A percentile compares a stretch with the other conserved stretches of the same genome.
These are phyloP conservation scores for Chinchilla lanigera DNA, from an alignment of 2,113 vertebrate genomes.

Conservation along the genomic window DNA sequence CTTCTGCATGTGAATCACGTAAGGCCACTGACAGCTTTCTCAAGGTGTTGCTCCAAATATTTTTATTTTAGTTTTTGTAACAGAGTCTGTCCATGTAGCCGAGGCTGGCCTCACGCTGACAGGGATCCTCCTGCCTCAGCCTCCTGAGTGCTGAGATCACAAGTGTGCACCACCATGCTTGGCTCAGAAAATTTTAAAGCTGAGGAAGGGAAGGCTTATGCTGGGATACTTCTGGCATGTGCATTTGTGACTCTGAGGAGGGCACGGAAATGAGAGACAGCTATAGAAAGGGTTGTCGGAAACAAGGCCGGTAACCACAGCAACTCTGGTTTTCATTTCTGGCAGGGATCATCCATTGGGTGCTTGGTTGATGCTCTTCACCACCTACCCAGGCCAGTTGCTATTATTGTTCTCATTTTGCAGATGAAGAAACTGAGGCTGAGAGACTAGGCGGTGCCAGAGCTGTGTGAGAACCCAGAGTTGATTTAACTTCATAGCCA, in stretches of 20 bases:
- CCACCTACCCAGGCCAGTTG: too few relatives aligned
- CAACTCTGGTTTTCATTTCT: rapidly evolving
- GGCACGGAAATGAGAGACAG: too few relatives aligned
- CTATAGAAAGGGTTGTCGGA: not conserved
- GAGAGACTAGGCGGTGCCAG: not conserved
- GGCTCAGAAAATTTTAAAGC: not conserved
- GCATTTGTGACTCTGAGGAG: not conserved
- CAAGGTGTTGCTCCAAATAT: not conserved
- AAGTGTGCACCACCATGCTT: not conserved
- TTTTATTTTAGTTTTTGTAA: not conserved
- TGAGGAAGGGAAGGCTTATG: too few relatives aligned
- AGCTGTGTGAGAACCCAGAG: not conserved
- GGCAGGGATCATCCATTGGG: rapidly evolving
- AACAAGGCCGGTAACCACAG: rapidly evolving
- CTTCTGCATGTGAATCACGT: not conserved
- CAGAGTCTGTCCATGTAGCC: not conserved
- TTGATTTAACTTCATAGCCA: not conserved
- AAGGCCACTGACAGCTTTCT: not conserved
- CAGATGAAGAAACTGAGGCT: not conserved
- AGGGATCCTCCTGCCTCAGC: not conserved
- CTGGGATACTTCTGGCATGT: not conserved
- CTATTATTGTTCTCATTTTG: not conserved
- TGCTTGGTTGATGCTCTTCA: rapidly evolving
- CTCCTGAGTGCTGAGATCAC: not conserved
- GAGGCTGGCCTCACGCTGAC: not conserved